Conservation (phyloP, 1,140 invertebrate species). For the Hirudo medicinalis region DNA sequence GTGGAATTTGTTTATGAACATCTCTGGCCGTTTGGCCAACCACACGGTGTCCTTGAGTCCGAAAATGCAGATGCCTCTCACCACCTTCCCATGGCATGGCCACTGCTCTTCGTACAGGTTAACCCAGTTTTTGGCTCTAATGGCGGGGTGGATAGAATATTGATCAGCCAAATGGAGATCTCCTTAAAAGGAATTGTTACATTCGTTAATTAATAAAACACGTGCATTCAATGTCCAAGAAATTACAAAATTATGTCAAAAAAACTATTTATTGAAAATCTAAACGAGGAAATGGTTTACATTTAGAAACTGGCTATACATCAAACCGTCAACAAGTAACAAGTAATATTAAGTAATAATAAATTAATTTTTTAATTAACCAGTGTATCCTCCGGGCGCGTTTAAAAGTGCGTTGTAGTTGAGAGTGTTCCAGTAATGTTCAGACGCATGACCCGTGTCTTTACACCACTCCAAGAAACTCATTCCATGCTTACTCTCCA, state of each 20-base stretch:
- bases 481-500: conserved; percentile 15
- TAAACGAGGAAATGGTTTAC: neutral
- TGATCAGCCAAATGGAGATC: conserved; percentile 17
- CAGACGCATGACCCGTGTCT: conserved; percentile 22
- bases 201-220: neutral
- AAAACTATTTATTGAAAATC: neutral
- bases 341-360: too few relatives aligned
- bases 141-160: conserved; percentile 21
- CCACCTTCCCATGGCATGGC: conserved; percentile 17
- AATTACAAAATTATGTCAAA: neutral
- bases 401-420: conserved; percentile 20
- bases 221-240: neutral
- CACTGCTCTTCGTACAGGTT: conserved; percentile 14
- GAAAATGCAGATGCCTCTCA: conserved; percentile 22
- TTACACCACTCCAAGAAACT: conserved; percentile 19
- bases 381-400: conserved; percentile 21
- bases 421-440: conserved; percentile 23
- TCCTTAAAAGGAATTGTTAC: conserved; percentile 9
- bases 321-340: too few relatives aligned
- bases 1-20: conserved; percentile 38
- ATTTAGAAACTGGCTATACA: neutral
- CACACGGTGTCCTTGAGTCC: conserved; percentile 28
- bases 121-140: conserved; percentile 22
- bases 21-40: conserved; percentile 24
- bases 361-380: conserved; percentile 1